These are phyloP conservation scores for Oryzias dopingdopingensis DNA, from an alignment of 2,797 vertebrate genomes.

Conservation along the genomic window DNA sequence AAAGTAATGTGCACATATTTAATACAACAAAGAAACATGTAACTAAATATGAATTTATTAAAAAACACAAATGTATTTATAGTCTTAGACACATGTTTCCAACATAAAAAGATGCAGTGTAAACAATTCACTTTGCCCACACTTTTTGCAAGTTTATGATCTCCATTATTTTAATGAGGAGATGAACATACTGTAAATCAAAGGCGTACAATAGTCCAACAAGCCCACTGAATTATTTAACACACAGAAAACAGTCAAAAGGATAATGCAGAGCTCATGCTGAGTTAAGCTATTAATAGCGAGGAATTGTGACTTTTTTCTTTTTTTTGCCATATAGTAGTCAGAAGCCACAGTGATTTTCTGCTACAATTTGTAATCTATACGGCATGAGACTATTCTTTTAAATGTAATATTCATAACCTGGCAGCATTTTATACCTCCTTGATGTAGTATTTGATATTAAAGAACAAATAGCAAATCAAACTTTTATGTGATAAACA, in stretches of 20 bases:
- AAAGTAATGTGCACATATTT: neutral
- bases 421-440: constrained; percentile 2
- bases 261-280: constrained; percentile 7
- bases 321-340: constrained; percentile 24
- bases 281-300: constrained; percentile 32
- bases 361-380: constrained; percentile 25
- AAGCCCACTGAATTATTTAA: constrained; percentile 25
- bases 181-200: constrained; percentile 13
- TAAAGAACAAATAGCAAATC: constrained; percentile 15
- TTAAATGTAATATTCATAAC: constrained; percentile 9
- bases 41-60: neutral
- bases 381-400: constrained; percentile 9
- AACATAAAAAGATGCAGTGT: constrained; percentile 4
- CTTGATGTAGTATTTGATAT: constrained; percentile 17
- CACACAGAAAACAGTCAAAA: constrained; percentile 13
- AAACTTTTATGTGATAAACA: constrained; percentile 2
- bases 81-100: neutral
- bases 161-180: constrained; percentile 12
- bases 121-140: neutral
- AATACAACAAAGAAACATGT: neutral
- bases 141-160: neutral
- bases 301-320: neutral
- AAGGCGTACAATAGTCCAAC: constrained; percentile 16
- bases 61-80: neutral
- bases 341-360: constrained; percentile 4